phyloP scores from a whole-genome alignment of 2,888 invertebrate species.

The Opisthograptis luteolata region DNA sequence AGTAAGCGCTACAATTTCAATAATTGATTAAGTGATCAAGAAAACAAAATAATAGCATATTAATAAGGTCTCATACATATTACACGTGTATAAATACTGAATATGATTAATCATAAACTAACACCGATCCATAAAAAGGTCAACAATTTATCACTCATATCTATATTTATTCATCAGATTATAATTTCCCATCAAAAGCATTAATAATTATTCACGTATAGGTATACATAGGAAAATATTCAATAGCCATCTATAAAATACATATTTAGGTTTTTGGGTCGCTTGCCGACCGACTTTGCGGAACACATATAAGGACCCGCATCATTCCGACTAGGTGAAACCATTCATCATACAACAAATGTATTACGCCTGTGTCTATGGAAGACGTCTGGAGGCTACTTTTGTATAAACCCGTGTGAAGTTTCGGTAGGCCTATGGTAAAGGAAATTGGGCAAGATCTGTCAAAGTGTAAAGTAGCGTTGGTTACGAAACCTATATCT shows the following conservation, averaged over 20 bases:
- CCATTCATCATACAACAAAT: conserved; percentile 59
- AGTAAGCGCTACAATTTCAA: too few species aligned
- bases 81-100: background rate
- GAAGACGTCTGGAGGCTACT: conserved; percentile 22
- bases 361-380: conserved; percentile 22
- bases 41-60: too few species aligned
- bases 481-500: too few species aligned
- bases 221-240: conserved; percentile 31
- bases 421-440: background rate
- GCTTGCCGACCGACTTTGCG: conserved; percentile 43
- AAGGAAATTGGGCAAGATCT: too few species aligned
- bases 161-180: conserved; percentile 19
- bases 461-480: too few species aligned
- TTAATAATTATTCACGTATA: conserved; percentile 23
- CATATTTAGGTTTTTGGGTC: conserved; percentile 45
- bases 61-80: too few species aligned
- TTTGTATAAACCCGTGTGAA: conserved; percentile 6
- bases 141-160: conserved; percentile 2
- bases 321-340: conserved; percentile 56
- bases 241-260: conserved; percentile 36
- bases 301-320: conserved; percentile 55
- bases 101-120: conserved; percentile 5
- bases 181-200: conserved; percentile 21
- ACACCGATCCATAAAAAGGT: conserved; percentile 5
- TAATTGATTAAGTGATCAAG: too few species aligned